Evolutionary conservation across 2,113 vertebrate species (phyloP).

Genomic region (Rhagologus leucostigma): DNA sequence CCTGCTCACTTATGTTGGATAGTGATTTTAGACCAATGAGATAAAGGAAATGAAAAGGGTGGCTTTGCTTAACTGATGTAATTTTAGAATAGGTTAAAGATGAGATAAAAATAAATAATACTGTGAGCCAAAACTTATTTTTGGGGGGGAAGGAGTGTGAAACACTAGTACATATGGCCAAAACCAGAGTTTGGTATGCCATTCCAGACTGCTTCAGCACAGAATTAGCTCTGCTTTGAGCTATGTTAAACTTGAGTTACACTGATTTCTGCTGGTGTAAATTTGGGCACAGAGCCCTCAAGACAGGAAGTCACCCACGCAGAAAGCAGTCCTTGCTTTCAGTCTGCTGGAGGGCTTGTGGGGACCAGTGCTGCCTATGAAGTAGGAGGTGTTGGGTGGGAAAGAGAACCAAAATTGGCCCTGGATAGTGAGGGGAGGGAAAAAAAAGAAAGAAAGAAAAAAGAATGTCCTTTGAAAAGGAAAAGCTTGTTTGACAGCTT

Average conservation of each 20-base stretch:
- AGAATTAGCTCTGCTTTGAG: slow-evolving; percentile 31
- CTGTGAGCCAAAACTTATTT: neutral
- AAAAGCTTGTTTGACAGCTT: slow-evolving; percentile 32
- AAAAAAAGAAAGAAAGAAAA: neutral
- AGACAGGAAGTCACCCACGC: slow-evolving; percentile 31
- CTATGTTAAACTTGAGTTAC: slow-evolving; percentile 33
- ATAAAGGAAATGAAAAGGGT: neutral
- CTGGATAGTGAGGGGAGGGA: neutral
- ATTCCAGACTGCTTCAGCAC: slow-evolving; percentile 4
- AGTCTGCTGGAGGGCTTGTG: slow-evolving; percentile 18
- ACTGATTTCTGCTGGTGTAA: slow-evolving; percentile 13
- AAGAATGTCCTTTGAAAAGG: neutral
- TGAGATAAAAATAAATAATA: slow-evolving; percentile 12
- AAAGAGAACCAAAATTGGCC: neutral
- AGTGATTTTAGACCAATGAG: neutral
- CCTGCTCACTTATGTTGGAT: neutral
- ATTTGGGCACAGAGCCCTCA: neutral
- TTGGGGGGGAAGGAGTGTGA: neutral
- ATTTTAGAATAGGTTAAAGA: slow-evolving; percentile 6
- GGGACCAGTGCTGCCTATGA: neutral
- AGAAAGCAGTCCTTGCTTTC: neutral
- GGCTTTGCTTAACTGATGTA: neutral
- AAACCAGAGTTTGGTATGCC: neutral
- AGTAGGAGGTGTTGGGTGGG: neutral
- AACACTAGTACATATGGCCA: neutral